phyloP scores from a whole-genome alignment of 2,113 vertebrate genomes.

The Tyrannus savana region DNA sequence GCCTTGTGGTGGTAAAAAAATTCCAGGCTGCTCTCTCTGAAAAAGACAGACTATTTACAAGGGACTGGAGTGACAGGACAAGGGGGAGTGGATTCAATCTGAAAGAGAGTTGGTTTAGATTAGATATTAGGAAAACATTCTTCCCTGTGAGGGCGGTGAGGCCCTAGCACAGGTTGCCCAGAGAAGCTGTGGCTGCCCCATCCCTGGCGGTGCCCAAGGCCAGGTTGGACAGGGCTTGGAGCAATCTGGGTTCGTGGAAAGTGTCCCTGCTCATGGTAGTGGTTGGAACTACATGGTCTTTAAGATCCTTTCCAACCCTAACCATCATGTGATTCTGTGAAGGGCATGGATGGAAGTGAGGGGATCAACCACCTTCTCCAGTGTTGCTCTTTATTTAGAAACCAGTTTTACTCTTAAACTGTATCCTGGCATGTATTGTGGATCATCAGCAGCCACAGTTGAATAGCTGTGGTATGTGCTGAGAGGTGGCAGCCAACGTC shows the following conservation, averaged over 20 bases:
- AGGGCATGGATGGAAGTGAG: neutral
- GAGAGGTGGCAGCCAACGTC: neutral
- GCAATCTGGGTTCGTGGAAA: neutral
- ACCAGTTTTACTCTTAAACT: neutral
- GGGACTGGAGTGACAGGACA: neutral
- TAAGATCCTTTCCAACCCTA: neutral
- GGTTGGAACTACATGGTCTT: neutral
- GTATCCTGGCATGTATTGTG: neutral
- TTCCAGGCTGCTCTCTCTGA: neutral
- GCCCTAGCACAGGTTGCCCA: neutral
- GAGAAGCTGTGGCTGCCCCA: neutral
- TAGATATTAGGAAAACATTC: neutral
- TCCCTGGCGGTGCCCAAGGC: neutral
- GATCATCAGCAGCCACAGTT: neutral
- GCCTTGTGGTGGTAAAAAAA: neutral
- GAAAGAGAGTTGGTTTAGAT: neutral
- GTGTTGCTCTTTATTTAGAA: neutral
- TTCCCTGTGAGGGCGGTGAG: neutral
- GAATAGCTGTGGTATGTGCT: neutral
- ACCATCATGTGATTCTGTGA: neutral
- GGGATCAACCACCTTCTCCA: neutral
- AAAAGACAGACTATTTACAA: neutral
- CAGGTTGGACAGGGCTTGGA: accelerated
- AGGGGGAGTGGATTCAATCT: neutral
- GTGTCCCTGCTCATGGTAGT: neutral